Percentiles rank a stretch among this genome's conserved stretches.
Evolutionary conservation across 37 sponge, comb jelly and placozoan genomes (phyloP).

Genomic region (Haliclona indistincta): DNA sequence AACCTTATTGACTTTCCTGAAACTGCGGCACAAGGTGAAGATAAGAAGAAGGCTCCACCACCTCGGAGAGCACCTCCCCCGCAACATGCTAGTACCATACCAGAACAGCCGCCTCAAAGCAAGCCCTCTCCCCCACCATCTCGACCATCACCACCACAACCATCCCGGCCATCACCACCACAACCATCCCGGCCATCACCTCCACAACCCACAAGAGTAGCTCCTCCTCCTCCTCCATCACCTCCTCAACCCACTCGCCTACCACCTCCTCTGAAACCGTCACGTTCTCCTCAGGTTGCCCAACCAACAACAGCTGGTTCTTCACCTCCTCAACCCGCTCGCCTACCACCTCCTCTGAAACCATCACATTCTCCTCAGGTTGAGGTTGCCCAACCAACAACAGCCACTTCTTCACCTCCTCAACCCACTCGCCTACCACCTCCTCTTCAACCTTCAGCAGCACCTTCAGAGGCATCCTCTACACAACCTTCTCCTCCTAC

Average conservation of each 20-base stretch:
- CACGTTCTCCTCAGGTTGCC: background rate
- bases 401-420: background rate
- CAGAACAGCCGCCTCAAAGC: background rate
- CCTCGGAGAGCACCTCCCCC: background rate
- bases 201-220: conserved; percentile 9
- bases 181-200: conserved; percentile 1
- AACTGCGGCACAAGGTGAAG: too few relatives aligned
- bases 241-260: background rate
- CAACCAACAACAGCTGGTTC: background rate
- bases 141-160: background rate
- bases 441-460: background rate
- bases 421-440: background rate
- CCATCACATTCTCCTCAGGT: background rate
- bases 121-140: background rate
- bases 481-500: background rate
- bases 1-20: too few relatives aligned
- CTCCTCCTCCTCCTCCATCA: conserved; percentile 14
- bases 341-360: background rate
- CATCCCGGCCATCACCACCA: background rate
- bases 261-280: background rate
- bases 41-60: background rate
- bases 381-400: background rate
- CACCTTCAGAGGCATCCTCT: background rate
- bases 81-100: background rate
- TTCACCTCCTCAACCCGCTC: background rate